These are phyloP conservation scores for Rhinichthys klamathensis DNA, from an alignment of 2,113 vertebrate species.

Conservation along the genomic window DNA sequence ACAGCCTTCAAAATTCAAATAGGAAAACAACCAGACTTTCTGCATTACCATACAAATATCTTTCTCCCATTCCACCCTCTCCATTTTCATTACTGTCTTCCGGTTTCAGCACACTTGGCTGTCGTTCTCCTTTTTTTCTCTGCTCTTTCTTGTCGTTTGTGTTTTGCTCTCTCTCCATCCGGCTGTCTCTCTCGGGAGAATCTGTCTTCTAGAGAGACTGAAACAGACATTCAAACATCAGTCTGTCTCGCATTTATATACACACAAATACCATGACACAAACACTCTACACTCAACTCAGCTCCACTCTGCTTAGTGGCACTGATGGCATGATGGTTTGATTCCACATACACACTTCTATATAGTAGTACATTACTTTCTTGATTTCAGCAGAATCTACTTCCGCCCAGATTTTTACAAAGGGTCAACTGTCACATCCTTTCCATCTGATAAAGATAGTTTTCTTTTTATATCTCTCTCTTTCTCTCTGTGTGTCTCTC, in stretches of 20 bases:
- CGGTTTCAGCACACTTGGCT: background rate
- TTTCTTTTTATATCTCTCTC: background rate
- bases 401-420: background rate
- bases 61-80: background rate
- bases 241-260: background rate
- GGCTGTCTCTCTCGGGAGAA: conserved; percentile 15
- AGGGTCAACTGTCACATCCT: conserved; percentile 19
- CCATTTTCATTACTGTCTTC: background rate
- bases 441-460: background rate
- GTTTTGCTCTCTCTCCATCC: conserved; percentile 24
- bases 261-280: background rate
- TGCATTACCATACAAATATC: conserved; percentile 31
- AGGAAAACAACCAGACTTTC: background rate
- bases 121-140: background rate
- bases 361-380: background rate
- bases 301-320: background rate
- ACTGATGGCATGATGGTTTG: background rate
- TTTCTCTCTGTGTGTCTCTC: background rate
- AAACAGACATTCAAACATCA: conserved; percentile 23
- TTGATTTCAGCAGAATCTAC: conserved; percentile 21
- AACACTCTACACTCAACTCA: conserved; percentile 5
- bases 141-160: conserved; percentile 13
- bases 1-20: background rate
- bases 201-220: conserved; percentile 13
- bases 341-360: background rate